Percentiles rank a stretch among this genome's conserved stretches.
phyloP scores from a whole-genome alignment of 1,140 invertebrate species.

The Aphaenogaster rudis region DNA sequence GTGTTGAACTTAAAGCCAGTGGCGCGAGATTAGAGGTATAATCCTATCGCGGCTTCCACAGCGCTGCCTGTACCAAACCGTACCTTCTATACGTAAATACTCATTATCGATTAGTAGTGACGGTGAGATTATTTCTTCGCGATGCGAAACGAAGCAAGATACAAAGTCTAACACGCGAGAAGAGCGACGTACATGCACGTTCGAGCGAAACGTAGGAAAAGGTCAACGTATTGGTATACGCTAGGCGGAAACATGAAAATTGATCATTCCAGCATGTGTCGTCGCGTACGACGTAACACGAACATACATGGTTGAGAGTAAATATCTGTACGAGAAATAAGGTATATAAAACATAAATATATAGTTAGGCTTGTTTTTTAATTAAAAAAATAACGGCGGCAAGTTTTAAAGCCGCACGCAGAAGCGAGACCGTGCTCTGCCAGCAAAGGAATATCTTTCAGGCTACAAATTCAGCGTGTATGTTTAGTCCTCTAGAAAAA shows the following conservation, averaged over 20 bases:
- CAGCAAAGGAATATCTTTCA: neutral
- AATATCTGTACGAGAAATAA: conserved; percentile 1
- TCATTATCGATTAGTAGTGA: conserved; percentile 59
- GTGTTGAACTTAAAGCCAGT: conserved; percentile 24
- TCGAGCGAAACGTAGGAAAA: conserved; percentile 26
- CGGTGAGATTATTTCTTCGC: conserved; percentile 49
- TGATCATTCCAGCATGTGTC: neutral
- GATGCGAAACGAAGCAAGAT: conserved; percentile 25
- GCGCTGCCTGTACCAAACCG: neutral
- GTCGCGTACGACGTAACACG: neutral
- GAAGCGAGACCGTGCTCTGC: neutral
- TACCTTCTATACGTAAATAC: conserved; percentile 45
- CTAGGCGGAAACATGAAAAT: conserved; percentile 21
- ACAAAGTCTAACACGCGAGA: conserved; percentile 25
- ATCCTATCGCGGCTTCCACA: conserved; percentile 22
- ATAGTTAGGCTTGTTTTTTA: neutral
- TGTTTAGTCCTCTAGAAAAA: conserved; percentile 32
- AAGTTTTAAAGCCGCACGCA: neutral
- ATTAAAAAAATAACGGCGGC: neutral
- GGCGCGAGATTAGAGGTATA: conserved; percentile 43
- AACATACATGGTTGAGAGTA: neutral
- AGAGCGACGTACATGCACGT: neutral
- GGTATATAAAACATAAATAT: neutral
- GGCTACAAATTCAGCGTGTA: conserved; percentile 1
- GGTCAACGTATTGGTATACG: conserved; percentile 2